Base-by-base conservation (phyloP, 2,888 invertebrate species). In the Idaea biselata region DNA sequence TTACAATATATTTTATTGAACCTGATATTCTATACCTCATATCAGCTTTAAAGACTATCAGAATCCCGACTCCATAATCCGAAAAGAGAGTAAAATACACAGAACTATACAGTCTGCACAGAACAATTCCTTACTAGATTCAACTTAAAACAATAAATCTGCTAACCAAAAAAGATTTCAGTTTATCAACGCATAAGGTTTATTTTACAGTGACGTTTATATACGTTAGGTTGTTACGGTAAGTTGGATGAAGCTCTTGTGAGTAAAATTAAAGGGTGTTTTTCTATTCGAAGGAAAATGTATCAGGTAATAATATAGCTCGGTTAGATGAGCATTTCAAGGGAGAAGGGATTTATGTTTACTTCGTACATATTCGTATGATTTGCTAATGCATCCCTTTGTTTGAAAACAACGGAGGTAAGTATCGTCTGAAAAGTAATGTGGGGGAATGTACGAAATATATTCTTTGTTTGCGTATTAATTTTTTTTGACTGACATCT, bases 281-380 rank as follows among this genome's bases (percentile, higher is more conserved):
- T 84, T 84, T 86, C 83, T 82, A 76, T 80, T 80, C 76, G 71
- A 77, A 77, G 80, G 79, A 80, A 82, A 86, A 84, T 81, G 82
- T 85, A 86, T 87, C 83, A 84, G 82, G 83, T 86, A 85, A 82
- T 85, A 86, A 83, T 83, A 83, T 76, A 82, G 78, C 79, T 77
- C 64, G 77, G 83, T 76, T 80, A 81, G 79, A 83, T 82, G 83
- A 83, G 76, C 78, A 79, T 80, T 84, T 80, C 78, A 78, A 71
- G 78, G 79, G 79, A 77, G 80, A 78, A 67, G 68, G 73, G 77
- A 80, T 82, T 82, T 82, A 78, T 82, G 77, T 77, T 79, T 76
- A 78, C 61, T 64, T 68, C 68, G 68, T 77, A 75, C 68, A 66
- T 75, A 74, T 79, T 75, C 73, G 71, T 80, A 69, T 71, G 70